Conservation (phyloP, 1,140 invertebrate species). For the Geopemphigus sp. region DNA sequence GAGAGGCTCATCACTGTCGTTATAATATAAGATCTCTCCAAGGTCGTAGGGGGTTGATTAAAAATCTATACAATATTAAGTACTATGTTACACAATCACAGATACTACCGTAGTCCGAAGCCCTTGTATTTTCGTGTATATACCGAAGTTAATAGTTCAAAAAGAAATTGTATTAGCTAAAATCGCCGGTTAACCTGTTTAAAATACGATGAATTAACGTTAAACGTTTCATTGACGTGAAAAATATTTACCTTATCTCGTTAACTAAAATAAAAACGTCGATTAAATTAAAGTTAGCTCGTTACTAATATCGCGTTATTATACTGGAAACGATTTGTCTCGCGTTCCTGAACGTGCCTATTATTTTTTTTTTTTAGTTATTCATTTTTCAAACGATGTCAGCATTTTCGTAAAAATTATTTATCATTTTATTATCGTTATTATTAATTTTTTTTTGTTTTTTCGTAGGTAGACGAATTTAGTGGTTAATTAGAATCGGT, state of each 20-base stretch:
- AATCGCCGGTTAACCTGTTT: not conserved
- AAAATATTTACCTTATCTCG: too few relatives aligned
- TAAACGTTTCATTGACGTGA: too few relatives aligned
- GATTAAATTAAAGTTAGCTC: too few relatives aligned
- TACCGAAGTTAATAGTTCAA: too few relatives aligned
- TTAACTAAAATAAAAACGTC: too few relatives aligned
- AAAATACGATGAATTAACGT: not conserved
- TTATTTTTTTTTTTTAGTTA: constrained; percentile 10
- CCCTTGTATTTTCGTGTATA: too few relatives aligned
- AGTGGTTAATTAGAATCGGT: constrained; percentile 36
- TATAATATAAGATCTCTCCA: not conserved
- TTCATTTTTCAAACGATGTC: constrained; percentile 39
- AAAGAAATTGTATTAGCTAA: not conserved
- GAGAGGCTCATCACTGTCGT: constrained; percentile 2
- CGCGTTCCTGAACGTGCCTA: not conserved
- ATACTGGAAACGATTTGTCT: constrained; percentile 2
- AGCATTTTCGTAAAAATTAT: constrained; percentile 12
- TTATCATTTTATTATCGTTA: constrained; percentile 3
- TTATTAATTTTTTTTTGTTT: not conserved
- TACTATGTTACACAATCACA: too few relatives aligned
- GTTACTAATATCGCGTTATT: not conserved
- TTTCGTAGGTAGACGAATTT: constrained; percentile 15
- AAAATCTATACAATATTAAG: not conserved
- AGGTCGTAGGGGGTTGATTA: not conserved
- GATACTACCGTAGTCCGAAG: too few relatives aligned